A percentile compares a stretch with the other conserved stretches of the same genome.
These are phyloP conservation scores for Troilus luridus DNA, from an alignment of 2,888 invertebrate genomes.

Conservation along the genomic window DNA sequence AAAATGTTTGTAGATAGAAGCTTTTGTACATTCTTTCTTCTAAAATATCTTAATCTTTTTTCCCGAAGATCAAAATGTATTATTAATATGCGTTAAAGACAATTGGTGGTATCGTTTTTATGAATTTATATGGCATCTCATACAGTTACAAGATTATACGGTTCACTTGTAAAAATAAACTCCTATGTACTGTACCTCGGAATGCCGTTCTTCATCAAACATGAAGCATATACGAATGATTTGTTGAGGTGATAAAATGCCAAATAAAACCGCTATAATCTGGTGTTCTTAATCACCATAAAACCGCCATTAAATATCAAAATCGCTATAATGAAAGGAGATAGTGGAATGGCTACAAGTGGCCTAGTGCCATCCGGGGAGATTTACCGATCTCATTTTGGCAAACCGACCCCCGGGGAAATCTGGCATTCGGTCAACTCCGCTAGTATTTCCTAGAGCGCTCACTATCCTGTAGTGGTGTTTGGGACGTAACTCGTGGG, in stretches of 20 bases:
- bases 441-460: not conserved
- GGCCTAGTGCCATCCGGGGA: not conserved
- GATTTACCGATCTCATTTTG: constrained; percentile 27
- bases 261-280: not conserved
- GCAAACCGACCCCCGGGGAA: not conserved
- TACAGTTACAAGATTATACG: too few species aligned
- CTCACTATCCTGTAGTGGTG: not conserved
- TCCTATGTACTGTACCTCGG: too few species aligned
- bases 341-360: not conserved
- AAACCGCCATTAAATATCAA: not conserved
- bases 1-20: too few species aligned
- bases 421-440: constrained; percentile 5
- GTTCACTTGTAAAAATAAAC: too few species aligned
- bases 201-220: not conserved
- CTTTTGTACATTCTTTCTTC: too few species aligned
- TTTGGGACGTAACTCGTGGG: not conserved
- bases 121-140: too few species aligned
- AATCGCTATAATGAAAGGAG: constrained; percentile 13
- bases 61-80: too few species aligned
- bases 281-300: not conserved
- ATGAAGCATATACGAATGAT: not conserved
- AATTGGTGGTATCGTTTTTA: too few species aligned
- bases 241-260: not conserved
- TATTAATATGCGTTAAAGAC: too few species aligned
- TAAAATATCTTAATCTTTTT: too few species aligned